phyloP scores from a whole-genome alignment of 2,797 vertebrate genomes.

The Acanthurus leucopareius region DNA sequence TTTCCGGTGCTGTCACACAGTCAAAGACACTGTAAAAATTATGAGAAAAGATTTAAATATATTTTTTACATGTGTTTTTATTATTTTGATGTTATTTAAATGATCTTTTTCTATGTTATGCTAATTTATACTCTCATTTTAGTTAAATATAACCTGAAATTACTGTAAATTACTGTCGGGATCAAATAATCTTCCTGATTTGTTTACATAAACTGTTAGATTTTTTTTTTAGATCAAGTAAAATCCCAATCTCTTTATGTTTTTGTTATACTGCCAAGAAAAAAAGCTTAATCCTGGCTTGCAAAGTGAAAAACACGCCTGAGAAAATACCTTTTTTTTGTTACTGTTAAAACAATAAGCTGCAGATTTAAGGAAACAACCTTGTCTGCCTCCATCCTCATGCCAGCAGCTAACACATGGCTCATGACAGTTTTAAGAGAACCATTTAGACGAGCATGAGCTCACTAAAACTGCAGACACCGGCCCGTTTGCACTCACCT shows the following conservation, averaged over 20 bases:
- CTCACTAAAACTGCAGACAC: conserved; percentile 15
- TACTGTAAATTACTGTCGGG: accelerated
- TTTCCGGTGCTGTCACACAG: neutral
- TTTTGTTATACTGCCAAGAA: neutral
- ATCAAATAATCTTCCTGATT: neutral
- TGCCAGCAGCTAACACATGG: neutral
- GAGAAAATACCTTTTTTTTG: neutral
- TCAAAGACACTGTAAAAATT: neutral
- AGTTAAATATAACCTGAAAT: neutral
- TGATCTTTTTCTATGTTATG: neutral
- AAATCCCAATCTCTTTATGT: neutral
- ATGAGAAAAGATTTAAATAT: neutral
- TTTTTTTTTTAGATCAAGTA: neutral
- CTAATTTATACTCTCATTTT: neutral
- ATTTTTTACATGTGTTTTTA: neutral
- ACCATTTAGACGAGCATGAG: neutral
- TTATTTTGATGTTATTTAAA: neutral
- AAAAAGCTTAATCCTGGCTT: neutral
- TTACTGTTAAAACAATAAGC: neutral
- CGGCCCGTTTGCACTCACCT: conserved; percentile 67
- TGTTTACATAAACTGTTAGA: neutral
- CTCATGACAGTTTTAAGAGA: neutral
- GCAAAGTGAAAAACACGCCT: neutral
- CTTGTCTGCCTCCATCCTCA: neutral
- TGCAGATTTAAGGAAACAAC: conserved; percentile 4